Evolutionary conservation across 1,140 invertebrate genomes (phyloP), one percentile per base, ranked within the genome.

Genomic region (Ostrea edulis): DNA sequence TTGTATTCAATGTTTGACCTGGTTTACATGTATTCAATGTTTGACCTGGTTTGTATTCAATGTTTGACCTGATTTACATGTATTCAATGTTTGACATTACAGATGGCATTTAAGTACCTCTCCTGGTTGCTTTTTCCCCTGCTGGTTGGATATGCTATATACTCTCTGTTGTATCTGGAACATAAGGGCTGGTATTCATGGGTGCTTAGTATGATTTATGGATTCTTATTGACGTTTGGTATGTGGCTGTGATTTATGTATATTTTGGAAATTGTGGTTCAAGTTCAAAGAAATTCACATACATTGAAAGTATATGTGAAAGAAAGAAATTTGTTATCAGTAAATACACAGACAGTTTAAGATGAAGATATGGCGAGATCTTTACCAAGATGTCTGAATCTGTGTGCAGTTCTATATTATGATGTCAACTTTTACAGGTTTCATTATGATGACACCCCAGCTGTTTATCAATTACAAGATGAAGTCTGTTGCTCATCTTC

Each of bases 381-480:
- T 44, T 44, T 44, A 44, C 1, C 35, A 44, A 44, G 5, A 44
- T 44, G 2, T 5, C 35, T 44, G 35, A 5, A 44, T 62, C 14
- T 62, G 55, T 0, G 8, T 20, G 55, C 44, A 52, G 81, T 7
- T 82, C 14, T 53, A 22, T 20, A n/a, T 53, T n/a, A 54, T 83
- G 52, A 17, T 51, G 0, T 87, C 89, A 17, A 11, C 90, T 92
- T 91, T 58, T 91, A 20, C 92, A 97, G 96, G 99, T 86, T 99
- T 99, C 93, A 99, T 99, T 84, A 99, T 99, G 98, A 99, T 99
- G 99, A 99, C 99, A 8, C 99, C 99, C 11, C 99, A 99, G 94
- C 95, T 99, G 77, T 99, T 99, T 93, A 99, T 99, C 89, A 99
- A 99, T 95, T 99, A 99, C 95, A 99, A 99, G 95, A 94, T 99